phyloP scores from a whole-genome alignment of 2,888 invertebrate genomes.

The Ernsta delagoae region DNA sequence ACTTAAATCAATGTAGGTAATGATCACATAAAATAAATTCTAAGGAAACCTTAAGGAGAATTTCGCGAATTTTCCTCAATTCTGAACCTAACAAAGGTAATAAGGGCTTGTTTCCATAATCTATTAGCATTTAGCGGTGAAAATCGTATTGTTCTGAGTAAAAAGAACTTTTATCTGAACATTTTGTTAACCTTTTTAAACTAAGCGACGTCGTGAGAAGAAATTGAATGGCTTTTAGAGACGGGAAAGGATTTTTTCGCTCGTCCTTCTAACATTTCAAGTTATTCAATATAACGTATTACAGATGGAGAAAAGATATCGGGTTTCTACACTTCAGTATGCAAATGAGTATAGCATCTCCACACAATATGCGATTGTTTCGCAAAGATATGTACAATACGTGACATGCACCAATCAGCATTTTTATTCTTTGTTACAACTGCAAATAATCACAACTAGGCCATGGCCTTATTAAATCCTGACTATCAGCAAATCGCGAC shows the following conservation, averaged over 20 bases:
- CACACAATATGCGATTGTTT: no score
- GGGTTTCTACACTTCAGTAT: not conserved
- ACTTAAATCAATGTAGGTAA: no score
- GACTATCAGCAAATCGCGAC: no score
- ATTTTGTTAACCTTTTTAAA: slow-evolving; percentile 28
- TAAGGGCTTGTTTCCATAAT: slow-evolving; percentile 34
- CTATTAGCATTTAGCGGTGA: slow-evolving; percentile 33
- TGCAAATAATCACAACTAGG: no score
- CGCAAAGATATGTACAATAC: no score
- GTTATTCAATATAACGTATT: not conserved
- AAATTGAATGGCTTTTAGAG: slow-evolving; percentile 13
- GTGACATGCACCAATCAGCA: no score
- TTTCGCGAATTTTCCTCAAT: slow-evolving; percentile 31
- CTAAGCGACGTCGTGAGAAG: slow-evolving; percentile 19
- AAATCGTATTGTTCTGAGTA: slow-evolving; percentile 26
- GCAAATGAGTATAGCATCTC: no score
- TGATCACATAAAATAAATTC: no score
- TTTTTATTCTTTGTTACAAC: no score
- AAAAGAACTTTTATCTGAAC: slow-evolving; percentile 28
- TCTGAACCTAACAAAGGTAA: slow-evolving; percentile 32
- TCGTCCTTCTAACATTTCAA: not conserved
- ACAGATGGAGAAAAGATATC: not conserved
- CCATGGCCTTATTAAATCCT: no score
- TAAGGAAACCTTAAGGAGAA: slow-evolving; percentile 18
- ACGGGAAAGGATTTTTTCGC: slow-evolving; percentile 14